Evolutionary conservation across 2,113 vertebrate species (phyloP).

Genomic region (Leptocoma aspasia): DNA sequence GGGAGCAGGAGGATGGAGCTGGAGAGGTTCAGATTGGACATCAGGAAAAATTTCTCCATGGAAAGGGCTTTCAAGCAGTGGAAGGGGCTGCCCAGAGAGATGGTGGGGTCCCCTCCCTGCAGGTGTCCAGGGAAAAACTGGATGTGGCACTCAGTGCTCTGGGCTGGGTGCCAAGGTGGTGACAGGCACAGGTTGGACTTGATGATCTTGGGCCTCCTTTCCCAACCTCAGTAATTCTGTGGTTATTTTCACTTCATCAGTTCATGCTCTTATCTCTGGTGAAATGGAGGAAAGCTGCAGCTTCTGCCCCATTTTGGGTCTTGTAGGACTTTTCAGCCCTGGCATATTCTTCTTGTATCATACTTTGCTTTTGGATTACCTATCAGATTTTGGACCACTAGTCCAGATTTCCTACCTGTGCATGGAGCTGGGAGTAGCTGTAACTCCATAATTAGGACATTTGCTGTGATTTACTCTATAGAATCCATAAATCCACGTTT

Average conservation of each 20-base stretch:
- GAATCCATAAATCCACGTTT: neutral
- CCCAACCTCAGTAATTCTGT: neutral
- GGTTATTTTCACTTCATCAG: neutral
- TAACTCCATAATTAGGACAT: neutral
- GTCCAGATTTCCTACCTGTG: neutral
- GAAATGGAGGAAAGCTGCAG: neutral
- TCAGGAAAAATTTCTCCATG: neutral
- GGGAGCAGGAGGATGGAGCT: neutral
- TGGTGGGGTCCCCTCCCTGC: neutral
- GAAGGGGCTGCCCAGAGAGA: neutral
- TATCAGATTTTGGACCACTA: neutral
- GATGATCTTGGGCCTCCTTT: neutral
- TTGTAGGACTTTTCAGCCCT: neutral
- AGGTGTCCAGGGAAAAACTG: neutral
- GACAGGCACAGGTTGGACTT: neutral
- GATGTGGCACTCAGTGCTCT: neutral
- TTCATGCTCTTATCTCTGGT: neutral
- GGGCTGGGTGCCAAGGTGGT: neutral
- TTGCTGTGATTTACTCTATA: neutral
- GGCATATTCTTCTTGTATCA: rapidly evolving
- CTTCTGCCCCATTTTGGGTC: neutral
- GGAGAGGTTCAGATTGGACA: neutral
- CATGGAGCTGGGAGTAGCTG: neutral
- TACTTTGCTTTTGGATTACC: neutral
- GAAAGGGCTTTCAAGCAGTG: neutral